phyloP scores from a whole-genome alignment of 2,888 invertebrate species.

The Cryptocheilus praepositus region DNA sequence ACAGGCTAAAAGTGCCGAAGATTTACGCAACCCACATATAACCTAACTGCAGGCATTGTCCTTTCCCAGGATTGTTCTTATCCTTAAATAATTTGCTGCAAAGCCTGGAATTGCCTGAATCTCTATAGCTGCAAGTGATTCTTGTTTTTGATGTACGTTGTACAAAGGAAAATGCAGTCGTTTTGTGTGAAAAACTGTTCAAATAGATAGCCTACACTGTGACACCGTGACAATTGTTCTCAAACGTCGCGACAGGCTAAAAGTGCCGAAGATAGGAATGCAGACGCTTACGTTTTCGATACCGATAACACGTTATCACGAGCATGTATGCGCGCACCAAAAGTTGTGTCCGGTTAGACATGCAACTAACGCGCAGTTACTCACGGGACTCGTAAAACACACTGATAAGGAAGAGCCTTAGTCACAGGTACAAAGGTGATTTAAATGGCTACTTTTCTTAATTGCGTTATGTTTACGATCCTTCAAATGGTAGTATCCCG shows the following conservation, averaged over 20 bases:
- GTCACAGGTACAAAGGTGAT: slow-evolving; percentile 45
- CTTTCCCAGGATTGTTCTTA: too few relatives aligned
- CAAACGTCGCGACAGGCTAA: slow-evolving; percentile 15
- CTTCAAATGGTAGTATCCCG: slow-evolving; percentile 15
- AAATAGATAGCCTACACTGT: too few relatives aligned
- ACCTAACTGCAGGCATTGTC: too few relatives aligned
- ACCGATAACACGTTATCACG: slow-evolving; percentile 42
- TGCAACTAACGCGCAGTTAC: slow-evolving; percentile 36
- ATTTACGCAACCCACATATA: too few relatives aligned
- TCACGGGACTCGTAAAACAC: slow-evolving; percentile 43
- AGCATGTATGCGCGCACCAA: slow-evolving; percentile 11
- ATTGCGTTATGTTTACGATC: slow-evolving; percentile 65
- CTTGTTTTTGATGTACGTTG: too few relatives aligned
- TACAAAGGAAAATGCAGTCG: too few relatives aligned
- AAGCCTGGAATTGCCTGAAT: neutral
- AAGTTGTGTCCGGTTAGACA: slow-evolving; percentile 8
- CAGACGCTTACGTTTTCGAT: slow-evolving; percentile 9
- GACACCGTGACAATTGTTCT: too few relatives aligned
- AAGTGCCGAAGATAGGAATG: slow-evolving; percentile 24
- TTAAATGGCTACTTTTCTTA: slow-evolving; percentile 62
- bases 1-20: slow-evolving; percentile 19
- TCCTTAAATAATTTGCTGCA: neutral
- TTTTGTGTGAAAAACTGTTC: too few relatives aligned
- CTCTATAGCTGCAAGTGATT: too few relatives aligned
- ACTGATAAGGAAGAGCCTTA: slow-evolving; percentile 41